A percentile compares a stretch with the other conserved stretches of the same genome.
Evolutionary conservation across 2,797 vertebrate species (phyloP).

Genomic region (Gobio occitaniae): DNA sequence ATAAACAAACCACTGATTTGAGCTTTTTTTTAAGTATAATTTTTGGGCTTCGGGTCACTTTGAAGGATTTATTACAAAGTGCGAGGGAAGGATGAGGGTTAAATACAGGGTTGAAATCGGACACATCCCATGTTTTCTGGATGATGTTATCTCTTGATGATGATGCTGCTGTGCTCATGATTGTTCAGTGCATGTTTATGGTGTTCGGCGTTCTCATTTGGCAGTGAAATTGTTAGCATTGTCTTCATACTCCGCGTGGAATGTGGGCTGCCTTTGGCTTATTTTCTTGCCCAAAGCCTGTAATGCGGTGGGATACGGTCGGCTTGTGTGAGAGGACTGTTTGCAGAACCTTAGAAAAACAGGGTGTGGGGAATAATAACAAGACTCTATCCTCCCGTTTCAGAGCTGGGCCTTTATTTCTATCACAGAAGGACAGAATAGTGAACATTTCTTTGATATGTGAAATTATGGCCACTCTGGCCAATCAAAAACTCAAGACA

Average conservation of each 20-base stretch:
- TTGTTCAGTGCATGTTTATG: neutral
- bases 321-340: slow-evolving; percentile 33
- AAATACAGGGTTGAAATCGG: neutral
- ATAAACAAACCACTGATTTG: too few species aligned
- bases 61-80: too few species aligned
- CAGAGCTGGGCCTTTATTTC: slow-evolving; percentile 14
- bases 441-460: slow-evolving; percentile 28
- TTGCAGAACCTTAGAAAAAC: slow-evolving; percentile 44
- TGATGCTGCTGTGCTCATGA: neutral
- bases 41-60: too few species aligned
- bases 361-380: slow-evolving; percentile 42
- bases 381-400: slow-evolving; percentile 11
- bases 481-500: slow-evolving; percentile 3
- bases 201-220: neutral
- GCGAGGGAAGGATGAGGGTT: too few species aligned
- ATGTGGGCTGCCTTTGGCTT: slow-evolving; percentile 32
- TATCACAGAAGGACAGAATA: neutral
- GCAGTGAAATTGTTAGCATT: slow-evolving; percentile 36
- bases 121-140: neutral
- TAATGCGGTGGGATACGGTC: slow-evolving; percentile 16
- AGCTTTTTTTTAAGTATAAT: neutral
- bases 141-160: neutral
- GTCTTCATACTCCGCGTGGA: slow-evolving; percentile 37
- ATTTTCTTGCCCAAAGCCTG: slow-evolving; percentile 48
- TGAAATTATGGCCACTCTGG: slow-evolving; percentile 16